Evolutionary conservation across 2,888 invertebrate genomes (phyloP).

Genomic region (Ophioninae sp.): DNA sequence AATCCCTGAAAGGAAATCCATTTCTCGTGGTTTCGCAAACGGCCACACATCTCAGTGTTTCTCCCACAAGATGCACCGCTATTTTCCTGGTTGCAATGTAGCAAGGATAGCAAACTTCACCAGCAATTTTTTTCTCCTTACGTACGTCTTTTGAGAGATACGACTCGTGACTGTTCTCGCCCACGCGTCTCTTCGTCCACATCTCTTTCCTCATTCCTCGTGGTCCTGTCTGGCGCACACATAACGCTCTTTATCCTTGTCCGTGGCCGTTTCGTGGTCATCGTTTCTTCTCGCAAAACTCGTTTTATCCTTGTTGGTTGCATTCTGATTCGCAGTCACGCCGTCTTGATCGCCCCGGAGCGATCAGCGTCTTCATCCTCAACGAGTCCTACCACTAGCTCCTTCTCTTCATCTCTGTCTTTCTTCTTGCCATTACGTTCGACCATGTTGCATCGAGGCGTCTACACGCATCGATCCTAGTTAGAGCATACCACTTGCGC

Average conservation of each 20-base stretch:
- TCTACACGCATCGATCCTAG: conserved; percentile 71
- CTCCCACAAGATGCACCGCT: conserved; percentile 49
- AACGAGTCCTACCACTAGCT: not conserved
- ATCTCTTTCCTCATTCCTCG: conserved; percentile 45
- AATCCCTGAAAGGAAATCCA: not conserved
- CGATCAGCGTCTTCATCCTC: conserved; percentile 40
- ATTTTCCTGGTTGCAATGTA: conserved; percentile 28
- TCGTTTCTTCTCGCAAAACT: conserved; percentile 20
- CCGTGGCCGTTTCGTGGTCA: conserved; percentile 32
- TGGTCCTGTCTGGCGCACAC: conserved; percentile 37
- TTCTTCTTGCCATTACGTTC: conserved; percentile 29
- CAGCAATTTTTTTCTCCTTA: conserved; percentile 34
- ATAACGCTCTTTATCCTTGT: conserved; percentile 33
- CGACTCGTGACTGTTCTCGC: conserved; percentile 59
- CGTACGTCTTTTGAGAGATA: conserved; percentile 47
- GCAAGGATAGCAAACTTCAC: conserved; percentile 41
- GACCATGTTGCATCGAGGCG: conserved; percentile 41
- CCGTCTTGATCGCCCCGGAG: conserved; percentile 44
- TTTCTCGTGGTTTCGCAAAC: conserved; percentile 6
- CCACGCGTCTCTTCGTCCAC: conserved; percentile 56
- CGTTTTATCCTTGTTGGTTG: conserved; percentile 44
- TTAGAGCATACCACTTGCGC: conserved; percentile 68
- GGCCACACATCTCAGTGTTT: not conserved
- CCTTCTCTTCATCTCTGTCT: conserved; percentile 17
- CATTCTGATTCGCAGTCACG: conserved; percentile 47